Base-by-base conservation (phyloP, 2,888 invertebrate species). In the Notodonta ziczac region DNA sequence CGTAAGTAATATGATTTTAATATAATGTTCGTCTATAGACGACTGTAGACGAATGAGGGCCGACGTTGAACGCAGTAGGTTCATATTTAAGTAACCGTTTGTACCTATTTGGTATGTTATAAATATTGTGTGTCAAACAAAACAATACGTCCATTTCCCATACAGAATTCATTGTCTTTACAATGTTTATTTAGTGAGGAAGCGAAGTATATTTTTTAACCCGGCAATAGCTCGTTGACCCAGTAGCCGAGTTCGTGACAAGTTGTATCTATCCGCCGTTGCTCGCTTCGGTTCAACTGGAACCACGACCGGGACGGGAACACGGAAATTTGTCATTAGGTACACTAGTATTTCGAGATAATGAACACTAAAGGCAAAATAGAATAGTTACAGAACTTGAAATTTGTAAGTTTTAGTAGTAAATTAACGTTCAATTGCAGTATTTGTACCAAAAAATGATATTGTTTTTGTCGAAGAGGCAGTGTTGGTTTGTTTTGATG, bases 241-340 rank as follows among this genome's bases (percentile, higher is more conserved):
- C 80, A 90, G 82, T 90, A 79, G 83, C 89, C 86, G 87, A 82
- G 84, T 90, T 90, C 84, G 85, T 87, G 88, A 86, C 87, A 84
- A 82, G 74, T 84, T 78, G 72, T 81, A 70, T 83, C 82, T 83
- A 80, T 84, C 76, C 80, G 78, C 69, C 75, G 67, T 71, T 78
- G 81, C 74, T 77, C 72, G 71, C 48, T 75, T 66, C 62, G 59
- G 52, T 46, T 24, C 51, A 44, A 48, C 42, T 72, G 69, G 62
- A 72, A 64, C 62, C 60, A 67, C 59, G 56, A 66, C 66, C 68
- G 67, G 61, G 65, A 70, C 56, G 60, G 24, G 51, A 72, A 75
- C 71, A 75, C 76, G 80, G 69, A 79, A 66, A 72, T 63, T 63
- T 69, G 62, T 61, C 51, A 73, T 71, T 77, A 59, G 16, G 55